Evolutionary conservation across 2,888 invertebrate genomes (phyloP), one percentile per base, ranked within the genome.

Genomic region (Thera britannica): DNA sequence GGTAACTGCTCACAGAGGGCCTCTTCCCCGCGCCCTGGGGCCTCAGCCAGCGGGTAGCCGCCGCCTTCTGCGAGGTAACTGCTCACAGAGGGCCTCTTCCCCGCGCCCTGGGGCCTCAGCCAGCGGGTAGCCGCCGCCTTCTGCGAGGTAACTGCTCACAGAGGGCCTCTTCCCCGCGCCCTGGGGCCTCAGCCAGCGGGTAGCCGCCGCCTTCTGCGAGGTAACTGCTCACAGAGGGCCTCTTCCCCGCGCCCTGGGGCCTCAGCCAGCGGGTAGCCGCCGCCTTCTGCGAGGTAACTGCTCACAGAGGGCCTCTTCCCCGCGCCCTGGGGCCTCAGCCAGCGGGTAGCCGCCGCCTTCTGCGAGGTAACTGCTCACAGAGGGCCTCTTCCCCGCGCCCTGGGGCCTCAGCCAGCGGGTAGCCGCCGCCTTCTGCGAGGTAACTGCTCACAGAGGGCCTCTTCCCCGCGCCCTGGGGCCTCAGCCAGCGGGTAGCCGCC

Each of bases 21-120:
- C 95, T 99, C 81, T 99, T 99, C 90, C 99, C 99, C 0, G 92
- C 95, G 4, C 95, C 96, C 75, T 99, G 99, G 99, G 96, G 98
- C 84, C 97, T 99, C 57, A 98, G 98, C 36, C 98, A 99, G 87
- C 94, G 97, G 69, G 97, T 99, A 71, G 97, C 99, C 0, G 95
- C 97, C 0, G 97, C 98, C 80, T 99, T 99, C 92, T 99, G 99
- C 82, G 92, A 96, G 87, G 93, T 92, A 48, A 6, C 5, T 44
- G 7, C 7, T 2, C 7, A 44, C 7, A 7, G 5, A 2, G 5
- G 92, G 95, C 35, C 95, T 99, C 81, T 99, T 99, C 90, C 99
- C 99, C 0, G 92, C 95, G 4, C 95, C 96, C 75, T 99, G 99
- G 99, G 96, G 98, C 84, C 97, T 99, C 57, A 98, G 98, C 36